Evolutionary conservation across 2,797 vertebrate genomes (phyloP), one percentile per base, ranked within the genome.

Genomic region (Benthosema pterotum): DNA sequence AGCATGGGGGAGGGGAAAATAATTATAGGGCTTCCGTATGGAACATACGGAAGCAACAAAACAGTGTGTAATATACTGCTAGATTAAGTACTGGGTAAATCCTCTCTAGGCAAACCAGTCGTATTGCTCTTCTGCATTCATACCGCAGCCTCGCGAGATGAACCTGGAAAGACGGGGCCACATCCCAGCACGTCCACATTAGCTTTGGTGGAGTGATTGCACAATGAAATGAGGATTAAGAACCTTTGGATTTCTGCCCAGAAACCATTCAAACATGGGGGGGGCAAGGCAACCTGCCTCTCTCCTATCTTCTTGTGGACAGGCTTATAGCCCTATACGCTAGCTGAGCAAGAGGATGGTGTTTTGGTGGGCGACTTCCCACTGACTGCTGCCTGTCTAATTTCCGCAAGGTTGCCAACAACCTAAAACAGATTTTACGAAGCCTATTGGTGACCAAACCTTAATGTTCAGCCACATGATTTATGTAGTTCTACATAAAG

Each of bases 161-260:
- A 17, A 67, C 38, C 54, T 58, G 52, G 64, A 77, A 66, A 67
- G 70, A 75, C 52, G 75, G 71, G 71, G 65, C 57, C 67, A 75
- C 64, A 55, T 61, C 80, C 52, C 87, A 86, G 85, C 78, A 79
- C 7, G 84, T 52, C 69, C 42, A 66, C 72, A 87, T 89, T 89
- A 87, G 82, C 69, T 63, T 60, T 83, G 78, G 15, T 83, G 79
- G 83, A 84, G 78, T 89, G 87, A 80, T 79, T 83, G 82, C 86
- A 85, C 84, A 85, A 83, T 84, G 83, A 88, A 89, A 89, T 84
- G 84, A 86, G 82, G 85, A 90, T 88, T 88, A 86, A 82, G 85
- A 87, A 77, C 52, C 73, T 82, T n/a, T 88, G 88, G 87, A 87
- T 69, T 68, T 46, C 17, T 79, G 83, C 88, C 89, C 84, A 79